Evolutionary conservation across 2,888 invertebrate species (phyloP).

Genomic region (Carabus problematicus): DNA sequence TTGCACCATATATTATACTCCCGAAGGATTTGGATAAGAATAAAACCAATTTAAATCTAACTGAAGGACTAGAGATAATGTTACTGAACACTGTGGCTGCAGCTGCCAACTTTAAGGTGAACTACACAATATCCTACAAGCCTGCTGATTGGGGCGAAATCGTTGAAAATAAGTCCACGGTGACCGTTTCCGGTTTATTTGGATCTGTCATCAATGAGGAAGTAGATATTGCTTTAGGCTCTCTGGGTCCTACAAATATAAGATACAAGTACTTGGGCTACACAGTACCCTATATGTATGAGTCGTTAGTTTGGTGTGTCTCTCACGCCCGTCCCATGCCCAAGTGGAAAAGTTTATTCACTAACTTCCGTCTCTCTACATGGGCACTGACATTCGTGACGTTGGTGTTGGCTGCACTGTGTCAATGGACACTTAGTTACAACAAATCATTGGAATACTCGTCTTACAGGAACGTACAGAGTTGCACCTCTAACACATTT

Average conservation of each 20-base stretch:
- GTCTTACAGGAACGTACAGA: constrained; percentile 29
- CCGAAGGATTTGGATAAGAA: constrained; percentile 40
- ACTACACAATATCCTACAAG: constrained; percentile 44
- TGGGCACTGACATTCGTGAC: constrained; percentile 17
- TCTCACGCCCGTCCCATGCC: constrained; percentile 44
- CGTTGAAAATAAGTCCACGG: constrained; percentile 43
- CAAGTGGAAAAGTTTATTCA: constrained; percentile 43
- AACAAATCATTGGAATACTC: constrained; percentile 14
- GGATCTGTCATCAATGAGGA: constrained; percentile 42
- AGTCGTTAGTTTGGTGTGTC: constrained; percentile 45
- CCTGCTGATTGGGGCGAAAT: constrained; percentile 45
- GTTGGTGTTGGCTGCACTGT: constrained; percentile 15
- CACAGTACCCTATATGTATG: constrained; percentile 43
- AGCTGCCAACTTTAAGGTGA: constrained; percentile 44
- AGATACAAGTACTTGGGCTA: constrained; percentile 43
- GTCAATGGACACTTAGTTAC: constrained; percentile 28
- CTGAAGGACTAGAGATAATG: constrained; percentile 50
- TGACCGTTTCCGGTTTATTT: constrained; percentile 45
- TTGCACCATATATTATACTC: constrained; percentile 53
- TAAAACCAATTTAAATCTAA: constrained; percentile 6
- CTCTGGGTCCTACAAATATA: constrained; percentile 40
- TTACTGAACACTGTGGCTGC: constrained; percentile 50
- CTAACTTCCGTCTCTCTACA: constrained; percentile 38
- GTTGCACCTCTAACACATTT: constrained; percentile 34
- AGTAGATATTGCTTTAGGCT: constrained; percentile 45